These are phyloP conservation scores for Rhincodon typus DNA, from an alignment of 2,797 vertebrate species.

Conservation along the genomic window DNA sequence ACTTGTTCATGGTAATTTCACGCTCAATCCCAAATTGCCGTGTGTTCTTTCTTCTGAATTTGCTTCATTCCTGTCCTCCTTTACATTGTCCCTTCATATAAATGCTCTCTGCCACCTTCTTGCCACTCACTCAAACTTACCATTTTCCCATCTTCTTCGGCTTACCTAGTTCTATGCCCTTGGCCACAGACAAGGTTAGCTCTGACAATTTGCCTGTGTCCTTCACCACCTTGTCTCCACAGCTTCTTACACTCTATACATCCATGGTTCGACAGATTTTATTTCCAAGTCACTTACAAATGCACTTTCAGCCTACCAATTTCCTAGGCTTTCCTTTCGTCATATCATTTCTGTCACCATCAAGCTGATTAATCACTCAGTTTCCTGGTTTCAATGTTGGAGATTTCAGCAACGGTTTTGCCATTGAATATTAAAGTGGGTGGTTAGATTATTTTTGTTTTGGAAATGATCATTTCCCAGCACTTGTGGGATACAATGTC, in stretches of 20 bases:
- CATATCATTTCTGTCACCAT: background rate
- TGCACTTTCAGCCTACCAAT: background rate
- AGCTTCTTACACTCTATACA: background rate
- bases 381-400: background rate
- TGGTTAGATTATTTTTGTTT: background rate
- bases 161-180: background rate
- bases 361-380: background rate
- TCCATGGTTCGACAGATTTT: background rate
- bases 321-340: background rate
- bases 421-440: background rate
- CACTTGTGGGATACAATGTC: background rate
- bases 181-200: background rate
- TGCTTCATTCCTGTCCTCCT: background rate
- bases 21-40: background rate
- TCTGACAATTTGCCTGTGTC: background rate
- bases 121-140: background rate
- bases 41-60: background rate
- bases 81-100: background rate
- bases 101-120: background rate
- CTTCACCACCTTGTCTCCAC: background rate
- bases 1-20: too few species aligned
- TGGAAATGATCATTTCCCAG: background rate
- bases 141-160: background rate
- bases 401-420: background rate
- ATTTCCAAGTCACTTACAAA: background rate